phyloP scores from a whole-genome alignment of 2,113 vertebrate species.

The Pygathrix nemaeus region DNA sequence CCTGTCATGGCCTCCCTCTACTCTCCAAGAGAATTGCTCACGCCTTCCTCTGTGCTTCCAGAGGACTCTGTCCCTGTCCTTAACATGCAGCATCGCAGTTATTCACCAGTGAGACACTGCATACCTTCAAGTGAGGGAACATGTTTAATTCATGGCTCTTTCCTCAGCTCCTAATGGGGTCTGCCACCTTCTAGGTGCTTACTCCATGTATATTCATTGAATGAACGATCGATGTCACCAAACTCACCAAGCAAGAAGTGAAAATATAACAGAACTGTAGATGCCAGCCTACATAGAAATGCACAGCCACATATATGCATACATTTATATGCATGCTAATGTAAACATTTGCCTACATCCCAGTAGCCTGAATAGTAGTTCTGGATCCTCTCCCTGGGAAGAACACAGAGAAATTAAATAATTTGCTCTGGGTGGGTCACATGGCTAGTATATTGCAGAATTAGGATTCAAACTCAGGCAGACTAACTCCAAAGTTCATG shows the following conservation, averaged over 20 bases:
- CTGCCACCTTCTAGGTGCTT: conserved; percentile 69
- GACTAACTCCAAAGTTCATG: background rate
- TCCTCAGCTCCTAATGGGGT: conserved; percentile 49
- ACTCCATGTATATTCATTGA: conserved; percentile 73
- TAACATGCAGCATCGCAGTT: conserved; percentile 35
- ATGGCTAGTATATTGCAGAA: background rate
- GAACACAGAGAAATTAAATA: background rate
- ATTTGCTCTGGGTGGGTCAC: background rate
- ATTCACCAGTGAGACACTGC: conserved; percentile 49
- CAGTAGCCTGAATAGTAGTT: background rate
- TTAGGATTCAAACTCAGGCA: background rate
- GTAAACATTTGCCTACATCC: background rate
- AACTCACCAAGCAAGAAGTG: conserved; percentile 49
- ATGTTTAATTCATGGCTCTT: conserved; percentile 73
- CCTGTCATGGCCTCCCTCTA: background rate
- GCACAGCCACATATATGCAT: background rate
- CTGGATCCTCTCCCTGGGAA: background rate
- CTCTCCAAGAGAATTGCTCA: background rate
- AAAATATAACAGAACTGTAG: background rate
- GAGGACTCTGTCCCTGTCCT: background rate
- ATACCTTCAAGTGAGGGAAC: conserved; percentile 26
- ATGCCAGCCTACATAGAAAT: background rate
- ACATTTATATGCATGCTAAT: background rate
- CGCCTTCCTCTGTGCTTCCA: background rate
- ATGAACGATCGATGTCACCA: conserved; percentile 48